Evolutionary conservation across 2,888 invertebrate species (phyloP).

Genomic region (Xanthorhoe designata): DNA sequence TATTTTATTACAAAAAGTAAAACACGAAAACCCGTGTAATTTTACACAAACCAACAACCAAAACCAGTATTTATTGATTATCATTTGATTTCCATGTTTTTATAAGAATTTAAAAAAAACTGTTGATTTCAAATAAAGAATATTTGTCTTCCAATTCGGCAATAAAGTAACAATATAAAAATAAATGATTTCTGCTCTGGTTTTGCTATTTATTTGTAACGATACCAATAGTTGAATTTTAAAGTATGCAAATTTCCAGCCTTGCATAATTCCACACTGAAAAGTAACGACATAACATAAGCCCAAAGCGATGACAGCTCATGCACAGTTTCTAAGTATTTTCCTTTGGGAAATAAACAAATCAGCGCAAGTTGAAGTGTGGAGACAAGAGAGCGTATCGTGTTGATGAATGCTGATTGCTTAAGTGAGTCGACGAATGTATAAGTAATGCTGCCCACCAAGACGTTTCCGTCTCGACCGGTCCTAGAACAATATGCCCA

Average conservation of each 20-base stretch:
- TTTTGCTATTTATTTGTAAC: neutral
- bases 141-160: neutral
- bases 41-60: constrained; percentile 24
- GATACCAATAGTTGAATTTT: constrained; percentile 15
- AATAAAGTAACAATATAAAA: neutral
- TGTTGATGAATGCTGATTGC: constrained; percentile 85
- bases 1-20: constrained; percentile 24
- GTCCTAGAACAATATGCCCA: constrained; percentile 81
- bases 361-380: constrained; percentile 68
- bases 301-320: constrained; percentile 56
- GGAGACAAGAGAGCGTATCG: constrained; percentile 75
- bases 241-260: constrained; percentile 2
- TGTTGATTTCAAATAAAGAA: constrained; percentile 1
- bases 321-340: constrained; percentile 53
- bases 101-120: constrained; percentile 20
- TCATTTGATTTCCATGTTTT: constrained; percentile 21
- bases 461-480: constrained; percentile 78
- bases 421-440: constrained; percentile 82
- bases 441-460: constrained; percentile 81
- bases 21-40: constrained; percentile 29
- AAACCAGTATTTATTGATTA: constrained; percentile 28
- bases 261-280: constrained; percentile 61
- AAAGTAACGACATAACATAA: constrained; percentile 53
- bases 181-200: neutral
- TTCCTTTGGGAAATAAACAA: constrained; percentile 76